Evolutionary conservation across 2,113 vertebrate genomes (phyloP), one percentile per base, ranked within the genome.

Genomic region (Sturnus vulgaris): DNA sequence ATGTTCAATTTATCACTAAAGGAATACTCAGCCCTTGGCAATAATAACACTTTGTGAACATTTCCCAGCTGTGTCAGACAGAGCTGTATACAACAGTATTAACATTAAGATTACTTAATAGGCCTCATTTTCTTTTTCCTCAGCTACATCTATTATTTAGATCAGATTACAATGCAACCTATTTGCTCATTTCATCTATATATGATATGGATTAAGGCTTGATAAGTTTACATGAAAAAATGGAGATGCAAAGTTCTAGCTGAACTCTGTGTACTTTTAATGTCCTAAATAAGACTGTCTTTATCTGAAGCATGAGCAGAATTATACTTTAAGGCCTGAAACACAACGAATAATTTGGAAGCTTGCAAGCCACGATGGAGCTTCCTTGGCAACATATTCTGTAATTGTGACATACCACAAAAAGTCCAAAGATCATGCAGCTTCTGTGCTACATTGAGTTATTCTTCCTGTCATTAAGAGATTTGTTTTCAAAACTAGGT

Each of bases 401-500:
- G 2, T 55, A 76, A 77, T 64, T 90, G 59, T 63, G 63, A 80
- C 42, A 82, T 44, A 89, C 75, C 76, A 86, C 85, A 78, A 49
- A 63, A 94, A 79, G 28, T 46, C 35, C 65, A 79, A 76, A 80
- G 50, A 86, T 63, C 39, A 27, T 63, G 15, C 13, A 65, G 17
- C 20, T 91, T 89, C 70, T 90, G 33, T 73, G 61, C 57, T 84
- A 65, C 65, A 82, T 46, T 2, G 44, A 92, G 35, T 70, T 87
- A 40, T 49, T 80, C 61, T 91, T 77, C 76, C 56, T 87, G 65
- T 87, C 77, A 61, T 84, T 75, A 77, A 84, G 49, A 66, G 31
- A 79, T 72, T 68, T 91, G 39, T 88, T 94, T 95, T 70, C 68
- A 69, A 88, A 95, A 90, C 15, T 50, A 86, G 61, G 64, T 86